Evolutionary conservation across 2,797 vertebrate genomes (phyloP), one percentile per base, ranked within the genome.

Genomic region (Chrosomus eos): DNA sequence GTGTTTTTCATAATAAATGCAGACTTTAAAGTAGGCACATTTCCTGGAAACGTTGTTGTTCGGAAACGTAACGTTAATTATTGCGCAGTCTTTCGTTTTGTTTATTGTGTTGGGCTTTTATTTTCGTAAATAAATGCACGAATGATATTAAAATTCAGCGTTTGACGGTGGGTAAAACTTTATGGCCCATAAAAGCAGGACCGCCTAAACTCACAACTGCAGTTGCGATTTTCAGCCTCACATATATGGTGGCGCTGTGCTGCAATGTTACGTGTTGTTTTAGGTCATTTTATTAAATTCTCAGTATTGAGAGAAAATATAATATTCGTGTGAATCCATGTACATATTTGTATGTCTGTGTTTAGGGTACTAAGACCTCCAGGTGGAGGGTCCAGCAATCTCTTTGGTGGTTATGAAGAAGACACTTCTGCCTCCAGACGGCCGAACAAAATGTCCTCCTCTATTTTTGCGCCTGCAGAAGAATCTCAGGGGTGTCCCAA

Each of bases 371-470:
- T 97, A 93, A 95, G 95, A 90, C 97, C 98, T 86, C 97, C 97
- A 0, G 97, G 97, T 87, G 97, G 98, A 90, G 94, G 94, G 79
- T 96, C 96, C 13, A 97, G 96, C 89, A 92, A 96, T 89, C 90
- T 98, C 67, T 98, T 97, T 53, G 97, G 96, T 84, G 94, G 90
- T 68, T 90, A 94, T 48, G 97, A 97, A 84, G 97, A 98, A 10
- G 93, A 92, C 26, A 18, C 91, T 9, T 84, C 94, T 83, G 89
- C 96, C 68, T 91, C 88, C 77, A 95, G 94, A 89, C 95, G 91
- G 86, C 91, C 95, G 6, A 95, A 97, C 88, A 97, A 96, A 87
- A 98, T 97, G 97, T 94, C 97, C 10, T 99, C 97, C 8, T 95
- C 94, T 67, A 94, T 99, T 87, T 99, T 99, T 85, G 94, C 94